These are phyloP conservation scores for Gastracanthus pulcherrimus DNA, from an alignment of 2,888 invertebrate species.

Conservation along the genomic window DNA sequence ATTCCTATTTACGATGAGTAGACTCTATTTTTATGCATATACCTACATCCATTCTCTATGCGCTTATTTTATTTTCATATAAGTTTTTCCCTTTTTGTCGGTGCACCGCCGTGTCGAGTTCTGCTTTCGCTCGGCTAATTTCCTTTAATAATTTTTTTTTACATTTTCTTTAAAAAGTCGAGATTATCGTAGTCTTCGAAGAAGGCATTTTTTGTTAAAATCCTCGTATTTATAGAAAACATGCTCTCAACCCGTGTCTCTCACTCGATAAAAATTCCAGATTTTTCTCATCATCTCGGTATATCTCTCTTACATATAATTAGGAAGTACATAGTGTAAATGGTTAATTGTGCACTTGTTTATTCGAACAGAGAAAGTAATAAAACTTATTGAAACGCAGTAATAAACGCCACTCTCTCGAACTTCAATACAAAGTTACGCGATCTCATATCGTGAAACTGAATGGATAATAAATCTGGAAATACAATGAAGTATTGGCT, in stretches of 20 bases:
- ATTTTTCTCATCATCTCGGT: background rate
- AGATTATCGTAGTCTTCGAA: slow-evolving; percentile 36
- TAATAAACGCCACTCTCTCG: too few species aligned
- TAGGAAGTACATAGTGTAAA: slow-evolving; percentile 29
- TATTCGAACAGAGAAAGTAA: background rate
- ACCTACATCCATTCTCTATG: background rate
- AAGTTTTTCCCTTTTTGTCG: background rate
- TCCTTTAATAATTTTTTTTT: background rate
- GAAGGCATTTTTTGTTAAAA: slow-evolving; percentile 48
- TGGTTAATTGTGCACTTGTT: slow-evolving; percentile 39
- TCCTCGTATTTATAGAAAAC: slow-evolving; percentile 20
- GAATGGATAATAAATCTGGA: too few species aligned
- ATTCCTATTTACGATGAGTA: slow-evolving; percentile 18
- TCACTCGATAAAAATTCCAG: slow-evolving; percentile 14
- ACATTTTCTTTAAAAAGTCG: slow-evolving; percentile 29
- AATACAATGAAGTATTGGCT: background rate
- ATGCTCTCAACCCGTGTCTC: background rate
- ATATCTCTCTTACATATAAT: background rate
- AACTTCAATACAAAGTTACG: too few species aligned
- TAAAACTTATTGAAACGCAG: too few species aligned
- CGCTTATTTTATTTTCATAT: slow-evolving; percentile 13
- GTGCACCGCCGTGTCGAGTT: background rate
- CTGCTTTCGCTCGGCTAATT: background rate
- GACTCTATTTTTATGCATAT: background rate
- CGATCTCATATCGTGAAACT: too few species aligned